Base-by-base conservation (phyloP, 2,888 invertebrate genomes). In the Atrina japonica region DNA sequence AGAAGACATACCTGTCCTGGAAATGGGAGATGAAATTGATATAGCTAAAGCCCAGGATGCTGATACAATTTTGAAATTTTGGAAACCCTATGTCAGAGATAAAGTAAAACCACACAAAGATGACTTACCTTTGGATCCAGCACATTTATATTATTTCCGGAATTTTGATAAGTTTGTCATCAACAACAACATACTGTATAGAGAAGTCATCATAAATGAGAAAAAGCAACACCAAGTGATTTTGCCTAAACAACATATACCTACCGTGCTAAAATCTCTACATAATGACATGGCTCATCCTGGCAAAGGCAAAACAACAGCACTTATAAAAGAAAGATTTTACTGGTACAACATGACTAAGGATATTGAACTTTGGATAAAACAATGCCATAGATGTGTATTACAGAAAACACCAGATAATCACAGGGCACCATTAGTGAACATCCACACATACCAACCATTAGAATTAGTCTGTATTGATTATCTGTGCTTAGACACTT, bases 211-310 rank as follows among this genome's bases (percentile, higher is more conserved):
- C 5, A 41, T 61, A 2, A 23, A 65, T 29, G 43, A 45, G 16
- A 25, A 56, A 18, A 50, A 40, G 27, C n/a, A 23, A 14, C 6
- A 60, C 27, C 68, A 69, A 30, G 27, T 75, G 5, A 65, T 67
- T 18, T 25, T 70, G n/a, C 71, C 69, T 14, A 21, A n/a, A 11
- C 21, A 23, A 18, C 55, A 45, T 56, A 14, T 58, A 41, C n/a
- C 53, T 16, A 16, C 18, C 3, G 61, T 55, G 25, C 35, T 74
- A 5, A 21, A 43, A 16, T 29, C 16, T 23, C 45, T 69, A 6
- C 72, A 75, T 66, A 43, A 65, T n/a, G 55, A 75, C 1, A 27
- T 72, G 14, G 67, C 70, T 0, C 74, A 74, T 67, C 64, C 60
- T 43, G 75, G 70, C 11, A 27, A 67, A 25, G 70, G 69, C 45